These are phyloP conservation scores for Thyatira batis DNA, from an alignment of 2,888 invertebrate species.

Conservation along the genomic window DNA sequence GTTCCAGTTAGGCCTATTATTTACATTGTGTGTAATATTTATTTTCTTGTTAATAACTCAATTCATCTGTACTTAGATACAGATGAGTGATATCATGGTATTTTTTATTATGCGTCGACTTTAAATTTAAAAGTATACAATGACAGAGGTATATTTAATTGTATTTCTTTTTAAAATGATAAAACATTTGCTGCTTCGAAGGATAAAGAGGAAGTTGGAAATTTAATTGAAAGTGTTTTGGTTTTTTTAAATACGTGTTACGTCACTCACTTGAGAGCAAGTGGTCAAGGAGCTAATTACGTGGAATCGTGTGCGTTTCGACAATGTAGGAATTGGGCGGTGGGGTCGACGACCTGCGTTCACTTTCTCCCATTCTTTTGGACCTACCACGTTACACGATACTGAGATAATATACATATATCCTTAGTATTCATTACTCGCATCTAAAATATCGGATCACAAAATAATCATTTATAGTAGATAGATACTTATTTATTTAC, in stretches of 20 bases:
- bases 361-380: conserved; percentile 43
- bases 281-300: conserved; percentile 8
- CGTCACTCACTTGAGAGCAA: conserved; percentile 4
- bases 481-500: no score
- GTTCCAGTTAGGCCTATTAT: conserved; percentile 5
- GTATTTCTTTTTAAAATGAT: no score
- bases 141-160: no score
- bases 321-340: conserved; percentile 29
- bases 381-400: conserved; percentile 19
- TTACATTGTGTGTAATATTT: neutral
- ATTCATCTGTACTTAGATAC: neutral
- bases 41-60: neutral
- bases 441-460: no score
- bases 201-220: neutral
- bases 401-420: conserved; percentile 5
- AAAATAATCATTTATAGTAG: no score
- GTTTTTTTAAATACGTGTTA: neutral
- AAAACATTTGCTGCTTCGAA: neutral
- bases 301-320: conserved; percentile 3
- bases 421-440: neutral
- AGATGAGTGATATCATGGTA: neutral
- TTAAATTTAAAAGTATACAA: no score
- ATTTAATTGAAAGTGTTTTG: neutral
- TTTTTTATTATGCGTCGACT: neutral
- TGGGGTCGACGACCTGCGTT: conserved; percentile 33